These are phyloP conservation scores for Podocnemis expansa DNA, from an alignment of 2,113 vertebrate genomes.

Conservation along the genomic window DNA sequence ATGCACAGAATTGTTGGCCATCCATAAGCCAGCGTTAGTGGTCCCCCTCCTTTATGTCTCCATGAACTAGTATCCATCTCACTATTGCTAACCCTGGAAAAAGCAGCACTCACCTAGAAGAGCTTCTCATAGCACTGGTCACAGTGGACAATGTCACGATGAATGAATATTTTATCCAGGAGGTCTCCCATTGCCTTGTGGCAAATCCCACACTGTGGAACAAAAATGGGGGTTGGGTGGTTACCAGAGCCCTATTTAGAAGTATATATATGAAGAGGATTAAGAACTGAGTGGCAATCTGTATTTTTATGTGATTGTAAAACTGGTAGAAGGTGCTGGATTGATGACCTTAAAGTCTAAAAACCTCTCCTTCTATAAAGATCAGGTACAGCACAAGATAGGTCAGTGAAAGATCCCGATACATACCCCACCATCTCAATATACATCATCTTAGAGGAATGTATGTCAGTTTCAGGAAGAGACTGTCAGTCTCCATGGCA, in stretches of 20 bases:
- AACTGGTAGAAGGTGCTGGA: background rate
- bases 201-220: slow-evolving; percentile 85
- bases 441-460: background rate
- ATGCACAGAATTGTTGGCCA: background rate
- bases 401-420: background rate
- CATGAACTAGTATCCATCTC: background rate
- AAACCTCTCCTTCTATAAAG: background rate
- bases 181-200: slow-evolving; percentile 89
- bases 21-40: background rate
- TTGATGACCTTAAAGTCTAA: background rate
- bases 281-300: background rate
- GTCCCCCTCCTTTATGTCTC: background rate
- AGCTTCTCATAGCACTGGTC: slow-evolving; percentile 86
- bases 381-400: background rate
- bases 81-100: fast-evolving
- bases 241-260: fast-evolving
- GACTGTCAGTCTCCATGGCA: background rate
- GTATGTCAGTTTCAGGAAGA: background rate
- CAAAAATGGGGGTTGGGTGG: background rate
- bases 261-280: background rate
- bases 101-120: slow-evolving; percentile 72
- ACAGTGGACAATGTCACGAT: slow-evolving; percentile 86
- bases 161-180: slow-evolving; percentile 86
- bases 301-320: fast-evolving
- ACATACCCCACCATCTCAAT: background rate